Base-by-base conservation (phyloP, 2,113 vertebrate genomes). In the Trematomus loennbergii region DNA sequence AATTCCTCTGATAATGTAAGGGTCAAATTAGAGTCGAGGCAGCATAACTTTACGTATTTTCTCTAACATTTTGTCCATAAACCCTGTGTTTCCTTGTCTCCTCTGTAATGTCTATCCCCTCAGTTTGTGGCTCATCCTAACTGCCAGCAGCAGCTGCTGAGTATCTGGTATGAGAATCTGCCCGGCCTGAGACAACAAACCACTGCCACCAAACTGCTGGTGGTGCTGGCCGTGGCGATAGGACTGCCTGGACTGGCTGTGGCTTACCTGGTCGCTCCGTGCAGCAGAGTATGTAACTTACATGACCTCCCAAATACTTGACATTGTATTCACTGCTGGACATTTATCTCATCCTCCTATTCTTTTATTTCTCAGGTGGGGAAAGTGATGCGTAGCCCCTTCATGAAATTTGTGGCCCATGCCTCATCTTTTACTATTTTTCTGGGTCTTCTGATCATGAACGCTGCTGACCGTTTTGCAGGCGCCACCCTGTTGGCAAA, bases 71-170 rank as follows among this genome's bases (percentile, higher is more conserved):
- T 40, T 40, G 36, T 40, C 36, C n/a, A 20, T 17, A 53, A 53
- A 13, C 12, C 12, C 45, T 25, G 53, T 25, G 13, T 45, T 3
- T 18, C 33, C 17, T 18, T 10, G 10, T 52, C 29, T 45, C 13
- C 12, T 13, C 46, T 50, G 12, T 72, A 15, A 70, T 74, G 62
- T 75, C 61, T 81, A 50, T 85, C 58, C 36, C 80, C 83, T 22
- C 79, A 99, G 98, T 99, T 99, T 91, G 98, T 99, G 78, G 98
- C 98, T 61, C 98, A 99, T 90, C 98, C 98, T 8, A 99, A 99
- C 93, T 99, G 98, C 90, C 98, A 99, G 72, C 98, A 99, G 83
- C 98, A 99, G 57, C 97, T 99, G 63, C 95, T 99, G 0, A 98
- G 97, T 33, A 99, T 99, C 81, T 99, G 98, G 98, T 99, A 99